A percentile compares a stretch with the other conserved stretches of the same genome.
These are phyloP conservation scores for Heliconius ismenius DNA, from an alignment of 2,888 invertebrate genomes.

Conservation along the genomic window DNA sequence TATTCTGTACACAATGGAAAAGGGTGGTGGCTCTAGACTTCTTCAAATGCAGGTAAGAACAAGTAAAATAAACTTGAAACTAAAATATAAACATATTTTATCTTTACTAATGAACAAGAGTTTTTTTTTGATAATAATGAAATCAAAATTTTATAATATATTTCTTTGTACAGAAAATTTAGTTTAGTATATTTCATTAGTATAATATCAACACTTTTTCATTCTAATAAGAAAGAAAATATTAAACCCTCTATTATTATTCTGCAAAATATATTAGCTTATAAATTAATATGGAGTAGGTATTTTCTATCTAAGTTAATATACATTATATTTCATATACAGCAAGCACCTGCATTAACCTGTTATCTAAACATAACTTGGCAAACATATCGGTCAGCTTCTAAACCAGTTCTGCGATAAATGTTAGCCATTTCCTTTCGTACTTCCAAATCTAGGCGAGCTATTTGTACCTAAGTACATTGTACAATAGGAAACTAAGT, in stretches of 20 bases:
- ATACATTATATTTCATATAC: constrained; percentile 4
- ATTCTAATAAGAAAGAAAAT: no score
- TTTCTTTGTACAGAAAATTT: not conserved
- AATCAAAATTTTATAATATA: not conserved
- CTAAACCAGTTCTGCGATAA: constrained; percentile 33
- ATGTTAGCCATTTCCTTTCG: constrained; percentile 29
- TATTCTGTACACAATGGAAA: constrained; percentile 61
- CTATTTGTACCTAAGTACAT: not conserved
- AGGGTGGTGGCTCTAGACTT: constrained; percentile 67
- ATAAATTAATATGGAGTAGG: no score
- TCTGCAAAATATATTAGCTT: not conserved
- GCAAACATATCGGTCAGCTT: constrained; percentile 18
- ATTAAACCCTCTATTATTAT: no score
- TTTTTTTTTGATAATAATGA: not conserved
- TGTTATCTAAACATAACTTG: constrained; percentile 14
- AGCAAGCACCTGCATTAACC: constrained; percentile 15
- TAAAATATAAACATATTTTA: not conserved
- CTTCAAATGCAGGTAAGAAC: constrained; percentile 73
- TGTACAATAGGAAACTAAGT: not conserved
- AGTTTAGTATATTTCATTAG: not conserved
- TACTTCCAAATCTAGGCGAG: constrained; percentile 9
- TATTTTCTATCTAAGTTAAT: not conserved
- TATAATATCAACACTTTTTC: not conserved
- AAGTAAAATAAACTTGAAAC: constrained; percentile 40
- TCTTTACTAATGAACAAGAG: not conserved